Evolutionary conservation across 37 sponge, comb jelly and placozoan species (phyloP), one percentile per base, ranked within the genome.

Genomic region (Mnemiopsis leidyi): DNA sequence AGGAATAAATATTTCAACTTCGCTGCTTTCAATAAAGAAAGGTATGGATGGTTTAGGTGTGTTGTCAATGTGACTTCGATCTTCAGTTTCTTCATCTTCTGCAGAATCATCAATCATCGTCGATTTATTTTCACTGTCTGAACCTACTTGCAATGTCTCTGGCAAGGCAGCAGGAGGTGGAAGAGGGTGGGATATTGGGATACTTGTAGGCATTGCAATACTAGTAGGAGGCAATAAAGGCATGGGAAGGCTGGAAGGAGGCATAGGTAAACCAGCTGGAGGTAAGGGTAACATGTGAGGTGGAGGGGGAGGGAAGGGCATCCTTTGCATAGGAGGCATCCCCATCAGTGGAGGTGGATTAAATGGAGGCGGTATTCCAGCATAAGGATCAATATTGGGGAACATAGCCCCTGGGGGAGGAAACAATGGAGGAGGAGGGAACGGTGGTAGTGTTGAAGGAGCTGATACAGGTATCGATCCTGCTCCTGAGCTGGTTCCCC

Each of bases 1-100:
- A 0, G 90, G 90, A 13, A 85, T 85, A 40, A 29, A 85, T 2
- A 85, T 85, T 40, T 85, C 90, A 85, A 85, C 90, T 5, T 85
- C 90, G 3, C 20, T 38, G 7, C 7, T 39, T 36, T 38, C 26
- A 9, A 85, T 3, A 32, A 36, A 35, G 61, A 85, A 35, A 85
- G 33, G 20, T 1, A 40, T 2, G 7, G 61, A 23, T 1, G 40
- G 61, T 40, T 40, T 38, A 16, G 90, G 90, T 38, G 90, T 85
- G 26, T 40, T 85, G 29, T 85, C 90, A 85, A 85, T 85, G 90
- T 85, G 90, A 16, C 61, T 61, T n/a, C 90, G 13, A 29, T 85
- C 90, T 13, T 25, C 61, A 85, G 39, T 23, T 85, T 35, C 20
- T 39, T 85, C 90, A 5, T 33, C 9, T 32, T 77, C 32, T 21